phyloP scores from a whole-genome alignment of 37 sponge, comb jelly and placozoan species.

The Cladorhizidae sp. region DNA sequence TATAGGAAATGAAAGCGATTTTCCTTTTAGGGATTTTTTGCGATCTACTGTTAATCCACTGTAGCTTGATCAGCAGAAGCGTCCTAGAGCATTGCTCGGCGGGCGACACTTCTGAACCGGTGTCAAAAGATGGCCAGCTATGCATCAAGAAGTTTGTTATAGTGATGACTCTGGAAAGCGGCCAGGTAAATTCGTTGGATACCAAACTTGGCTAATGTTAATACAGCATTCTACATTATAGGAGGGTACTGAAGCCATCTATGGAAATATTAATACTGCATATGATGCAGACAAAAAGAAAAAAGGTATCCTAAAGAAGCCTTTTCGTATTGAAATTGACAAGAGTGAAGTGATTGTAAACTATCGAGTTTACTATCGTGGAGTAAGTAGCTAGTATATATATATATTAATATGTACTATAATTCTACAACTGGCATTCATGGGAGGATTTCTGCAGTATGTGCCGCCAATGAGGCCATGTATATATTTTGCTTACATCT shows the following conservation, averaged over 20 bases:
- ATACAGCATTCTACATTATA: constrained; percentile 7
- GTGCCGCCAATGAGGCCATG: too few relatives aligned
- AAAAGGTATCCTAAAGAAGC: constrained; percentile 52
- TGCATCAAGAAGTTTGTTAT: constrained; percentile 75
- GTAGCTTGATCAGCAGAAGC: constrained; percentile 55
- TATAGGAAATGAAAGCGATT: neutral
- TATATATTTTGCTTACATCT: too few relatives aligned
- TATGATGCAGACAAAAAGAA: constrained; percentile 47
- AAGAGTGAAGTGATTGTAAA: constrained; percentile 55
- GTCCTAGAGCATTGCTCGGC: constrained; percentile 22
- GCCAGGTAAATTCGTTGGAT: constrained; percentile 34
- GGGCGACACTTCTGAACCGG: constrained; percentile 34
- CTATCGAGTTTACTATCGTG: constrained; percentile 60
- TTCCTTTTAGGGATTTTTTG: neutral
- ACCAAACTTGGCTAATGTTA: neutral
- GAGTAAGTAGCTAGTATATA: constrained; percentile 51
- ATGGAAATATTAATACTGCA: constrained; percentile 67
- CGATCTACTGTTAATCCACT: neutral
- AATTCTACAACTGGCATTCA: too few relatives aligned
- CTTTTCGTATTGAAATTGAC: constrained; percentile 72
- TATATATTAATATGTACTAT: neutral
- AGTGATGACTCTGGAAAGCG: constrained; percentile 65
- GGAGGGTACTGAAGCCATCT: constrained; percentile 67
- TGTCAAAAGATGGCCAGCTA: neutral
- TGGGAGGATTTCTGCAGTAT: neutral